phyloP scores from a whole-genome alignment of 2,888 invertebrate species.

The Danaus chrysippus region DNA sequence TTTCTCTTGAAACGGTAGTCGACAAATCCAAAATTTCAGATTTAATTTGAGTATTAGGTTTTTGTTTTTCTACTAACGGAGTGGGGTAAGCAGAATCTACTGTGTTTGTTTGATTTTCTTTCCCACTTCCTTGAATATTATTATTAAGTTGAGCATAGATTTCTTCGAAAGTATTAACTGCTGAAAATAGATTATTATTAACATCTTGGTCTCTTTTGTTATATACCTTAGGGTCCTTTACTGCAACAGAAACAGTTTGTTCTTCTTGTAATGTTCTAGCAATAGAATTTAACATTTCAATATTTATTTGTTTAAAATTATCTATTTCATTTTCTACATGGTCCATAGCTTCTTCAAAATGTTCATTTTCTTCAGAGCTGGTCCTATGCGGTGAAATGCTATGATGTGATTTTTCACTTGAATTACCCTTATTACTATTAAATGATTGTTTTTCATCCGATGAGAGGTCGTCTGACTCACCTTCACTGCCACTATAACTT shows the following conservation, averaged over 20 bases:
- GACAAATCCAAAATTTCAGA: conserved; percentile 8
- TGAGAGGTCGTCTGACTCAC: conserved; percentile 58
- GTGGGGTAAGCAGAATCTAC: conserved; percentile 1
- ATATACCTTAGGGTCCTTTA: conserved; percentile 28
- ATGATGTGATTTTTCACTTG: conserved; percentile 20
- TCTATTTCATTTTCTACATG: conserved; percentile 62
- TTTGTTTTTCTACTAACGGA: conserved; percentile 5
- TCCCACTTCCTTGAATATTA: conserved; percentile 15
- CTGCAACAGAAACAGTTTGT: conserved; percentile 50
- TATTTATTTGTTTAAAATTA: conserved; percentile 62
- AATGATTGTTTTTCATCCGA: conserved; percentile 60
- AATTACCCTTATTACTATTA: conserved; percentile 43
- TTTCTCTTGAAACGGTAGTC: conserved; percentile 10
- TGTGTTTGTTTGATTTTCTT: conserved; percentile 8
- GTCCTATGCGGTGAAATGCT: conserved; percentile 43
- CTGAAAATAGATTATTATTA: conserved; percentile 59
- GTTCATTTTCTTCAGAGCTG: conserved; percentile 71
- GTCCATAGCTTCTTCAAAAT: conserved; percentile 74
- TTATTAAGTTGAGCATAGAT: conserved; percentile 62
- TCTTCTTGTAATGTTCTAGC: conserved; percentile 68
- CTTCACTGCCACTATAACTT: conserved; percentile 67
- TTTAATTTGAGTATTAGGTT: neutral
- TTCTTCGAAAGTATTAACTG: conserved; percentile 68
- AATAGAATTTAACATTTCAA: conserved; percentile 68
- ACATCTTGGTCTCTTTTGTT: conserved; percentile 43